Evolutionary conservation across 2,888 invertebrate species (phyloP).

Genomic region (Diadegma fenestrale): DNA sequence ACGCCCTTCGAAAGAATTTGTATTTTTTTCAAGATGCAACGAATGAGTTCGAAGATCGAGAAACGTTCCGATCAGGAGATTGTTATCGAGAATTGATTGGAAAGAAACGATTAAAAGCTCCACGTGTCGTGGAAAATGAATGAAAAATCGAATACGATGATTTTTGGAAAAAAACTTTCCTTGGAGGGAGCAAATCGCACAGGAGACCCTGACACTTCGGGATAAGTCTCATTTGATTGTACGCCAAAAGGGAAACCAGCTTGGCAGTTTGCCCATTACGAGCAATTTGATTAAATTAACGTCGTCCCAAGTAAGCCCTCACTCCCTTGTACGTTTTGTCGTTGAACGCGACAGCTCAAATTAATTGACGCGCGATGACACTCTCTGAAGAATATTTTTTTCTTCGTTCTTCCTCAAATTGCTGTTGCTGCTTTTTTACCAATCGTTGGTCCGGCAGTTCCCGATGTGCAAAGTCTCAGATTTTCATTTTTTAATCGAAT

Average conservation of each 20-base stretch:
- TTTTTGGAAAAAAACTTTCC: slow-evolving; percentile 3
- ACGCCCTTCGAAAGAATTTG: too few species aligned
- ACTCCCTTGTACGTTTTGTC: slow-evolving; percentile 16
- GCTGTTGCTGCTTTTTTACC: slow-evolving; percentile 11
- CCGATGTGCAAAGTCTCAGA: background rate
- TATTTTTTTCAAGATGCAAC: background rate
- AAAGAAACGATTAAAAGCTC: background rate
- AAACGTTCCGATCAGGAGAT: background rate
- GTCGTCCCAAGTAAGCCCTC: slow-evolving; percentile 46
- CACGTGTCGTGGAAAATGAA: background rate
- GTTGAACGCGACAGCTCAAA: slow-evolving; percentile 18
- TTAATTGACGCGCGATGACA: slow-evolving; percentile 46
- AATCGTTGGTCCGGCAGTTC: slow-evolving; percentile 25
- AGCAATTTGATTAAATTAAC: slow-evolving; percentile 68
- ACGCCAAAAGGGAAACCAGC: slow-evolving; percentile 60
- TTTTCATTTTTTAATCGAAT: background rate
- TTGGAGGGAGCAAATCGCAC: background rate
- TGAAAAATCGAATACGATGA: slow-evolving; percentile 17
- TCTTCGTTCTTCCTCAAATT: background rate
- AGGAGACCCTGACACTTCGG: slow-evolving; percentile 54
- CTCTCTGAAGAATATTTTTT: slow-evolving; percentile 31
- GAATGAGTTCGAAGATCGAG: background rate
- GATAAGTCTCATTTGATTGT: slow-evolving; percentile 61
- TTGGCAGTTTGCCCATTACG: slow-evolving; percentile 61
- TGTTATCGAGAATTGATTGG: background rate